Percentiles rank a stretch among this genome's conserved stretches.
phyloP scores from a whole-genome alignment of 37 sponge, comb jelly and placozoan species.

The Cladorhizidae sp. region DNA sequence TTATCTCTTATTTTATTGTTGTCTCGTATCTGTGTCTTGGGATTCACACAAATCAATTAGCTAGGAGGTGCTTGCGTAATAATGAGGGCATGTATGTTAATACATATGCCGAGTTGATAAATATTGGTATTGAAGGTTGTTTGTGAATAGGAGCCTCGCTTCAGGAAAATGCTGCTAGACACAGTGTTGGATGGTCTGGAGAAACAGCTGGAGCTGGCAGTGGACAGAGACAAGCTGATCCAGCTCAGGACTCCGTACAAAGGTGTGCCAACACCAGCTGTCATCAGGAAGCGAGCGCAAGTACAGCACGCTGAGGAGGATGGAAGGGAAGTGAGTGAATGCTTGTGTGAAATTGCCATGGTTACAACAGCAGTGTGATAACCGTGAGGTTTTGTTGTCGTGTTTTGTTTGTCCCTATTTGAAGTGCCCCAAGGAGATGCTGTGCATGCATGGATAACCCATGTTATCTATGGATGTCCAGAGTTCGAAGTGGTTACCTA shows the following conservation, averaged over 20 bases:
- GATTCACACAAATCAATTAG: no score
- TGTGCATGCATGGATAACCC: no score
- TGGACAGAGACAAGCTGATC: slow-evolving; percentile 51
- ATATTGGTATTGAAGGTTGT: background rate
- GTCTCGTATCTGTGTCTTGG: background rate
- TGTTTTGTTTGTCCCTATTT: no score
- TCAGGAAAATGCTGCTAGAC: slow-evolving; percentile 73
- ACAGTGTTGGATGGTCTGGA: slow-evolving; percentile 82
- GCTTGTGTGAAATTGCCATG: background rate
- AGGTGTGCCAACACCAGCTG: slow-evolving; percentile 59
- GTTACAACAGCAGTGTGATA: no score
- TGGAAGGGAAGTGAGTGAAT: background rate
- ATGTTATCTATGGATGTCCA: no score
- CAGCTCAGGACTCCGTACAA: slow-evolving; percentile 77
- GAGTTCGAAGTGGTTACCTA: no score
- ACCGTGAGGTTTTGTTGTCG: no score
- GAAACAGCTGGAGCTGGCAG: slow-evolving; percentile 37
- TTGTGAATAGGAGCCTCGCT: slow-evolving; percentile 53
- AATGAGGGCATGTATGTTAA: background rate
- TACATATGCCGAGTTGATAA: background rate
- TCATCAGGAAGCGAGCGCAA: slow-evolving; percentile 62
- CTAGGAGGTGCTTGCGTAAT: no score
- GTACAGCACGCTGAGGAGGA: slow-evolving; percentile 20
- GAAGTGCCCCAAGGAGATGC: no score
- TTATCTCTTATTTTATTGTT: background rate